Base-by-base conservation (phyloP, 2,797 vertebrate species). In the Propithecus perrieri region DNA sequence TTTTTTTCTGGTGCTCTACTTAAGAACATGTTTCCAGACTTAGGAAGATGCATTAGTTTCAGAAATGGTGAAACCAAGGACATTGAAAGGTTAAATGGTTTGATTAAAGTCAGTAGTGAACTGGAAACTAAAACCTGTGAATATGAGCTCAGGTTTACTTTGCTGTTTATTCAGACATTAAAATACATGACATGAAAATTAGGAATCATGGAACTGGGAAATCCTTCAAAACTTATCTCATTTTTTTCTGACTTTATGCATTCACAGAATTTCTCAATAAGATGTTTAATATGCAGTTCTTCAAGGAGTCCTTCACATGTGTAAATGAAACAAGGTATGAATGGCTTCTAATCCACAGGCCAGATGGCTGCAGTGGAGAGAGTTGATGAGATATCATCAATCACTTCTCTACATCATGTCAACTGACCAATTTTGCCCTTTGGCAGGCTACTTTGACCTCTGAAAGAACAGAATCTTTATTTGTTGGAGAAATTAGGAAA, bases 111-210 rank as follows among this genome's bases (percentile, higher is more conserved):
- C 69, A 53, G 57, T 69, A n/a, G 76, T 71, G 72, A 94, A 55
- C 67, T 79, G 48, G 81, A 94, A 86, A 72, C 76, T 48, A 83
- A 94, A 85, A 50, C 26, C 69, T 67, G 22, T 76, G 53, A 80
- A 86, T 94, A 86, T 35, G 75, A 96, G 71, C 53, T 85, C 93
- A 35, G 48, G 76, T 95, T 95, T 85, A 92, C 4, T 0, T 61
- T 55, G 26, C 69, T 96, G 78, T 92, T 95, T 95, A 93, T 96
- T 96, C 94, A 93, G 63, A 76, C 86, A 96, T 96, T 97, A 96
- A 96, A 96, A 97, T 93, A 95, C 83, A 89, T 91, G 91, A 80
- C 94, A 94, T 94, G 95, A 94, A 96, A 91, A 87, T 84, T 75
- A 84, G 69, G 35, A 89, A 48, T 89, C 89, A 72, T 41, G 43